phyloP scores from a whole-genome alignment of 2,888 invertebrate species.

The Hypomecis punctinalis region DNA sequence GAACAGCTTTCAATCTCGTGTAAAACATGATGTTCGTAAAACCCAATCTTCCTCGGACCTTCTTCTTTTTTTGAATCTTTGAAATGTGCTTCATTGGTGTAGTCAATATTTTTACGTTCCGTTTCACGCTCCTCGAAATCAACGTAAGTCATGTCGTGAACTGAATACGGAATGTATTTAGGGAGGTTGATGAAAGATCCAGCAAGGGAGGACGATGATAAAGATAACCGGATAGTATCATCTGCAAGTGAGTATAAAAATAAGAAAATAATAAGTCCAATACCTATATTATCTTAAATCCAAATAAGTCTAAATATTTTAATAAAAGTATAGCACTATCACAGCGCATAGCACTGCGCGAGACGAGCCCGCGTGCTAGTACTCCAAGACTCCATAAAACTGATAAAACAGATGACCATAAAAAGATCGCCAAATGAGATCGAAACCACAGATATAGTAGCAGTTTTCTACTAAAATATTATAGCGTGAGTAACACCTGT shows the following conservation, averaged over 20 bases:
- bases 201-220: slow-evolving; percentile 60
- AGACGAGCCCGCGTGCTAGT: no score
- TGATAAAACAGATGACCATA: no score
- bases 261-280: no score
- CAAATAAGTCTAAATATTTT: no score
- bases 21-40: slow-evolving; percentile 10
- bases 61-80: slow-evolving; percentile 8
- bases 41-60: slow-evolving; percentile 14
- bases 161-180: slow-evolving; percentile 52
- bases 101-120: slow-evolving; percentile 48
- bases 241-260: slow-evolving; percentile 36
- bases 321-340: no score
- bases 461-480: no score
- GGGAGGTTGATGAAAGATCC: slow-evolving; percentile 59
- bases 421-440: no score
- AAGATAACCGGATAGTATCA: slow-evolving; percentile 36
- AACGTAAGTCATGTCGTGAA: slow-evolving; percentile 35
- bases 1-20: slow-evolving; percentile 17
- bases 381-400: no score
- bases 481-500: no score
- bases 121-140: slow-evolving; percentile 47
- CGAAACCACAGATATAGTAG: no score
- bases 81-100: slow-evolving; percentile 32
- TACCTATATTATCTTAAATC: no score
- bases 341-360: no score